Evolutionary conservation across 1,140 invertebrate genomes (phyloP).

Genomic region (Eulimnadia texana): DNA sequence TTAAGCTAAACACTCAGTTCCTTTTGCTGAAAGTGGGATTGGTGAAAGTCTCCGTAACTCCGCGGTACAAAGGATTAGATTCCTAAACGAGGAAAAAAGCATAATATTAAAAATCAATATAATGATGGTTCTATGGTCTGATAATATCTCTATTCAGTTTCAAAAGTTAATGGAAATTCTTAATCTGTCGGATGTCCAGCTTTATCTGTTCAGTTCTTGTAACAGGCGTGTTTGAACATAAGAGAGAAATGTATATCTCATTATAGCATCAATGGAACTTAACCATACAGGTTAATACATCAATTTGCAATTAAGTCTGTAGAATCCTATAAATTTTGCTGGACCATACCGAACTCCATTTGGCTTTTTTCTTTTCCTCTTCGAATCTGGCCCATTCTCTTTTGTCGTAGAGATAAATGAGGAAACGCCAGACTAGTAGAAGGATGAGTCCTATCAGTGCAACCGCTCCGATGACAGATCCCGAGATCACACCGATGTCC

Average conservation of each 20-base stretch:
- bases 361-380: conserved; percentile 5
- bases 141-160: no score
- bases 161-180: no score
- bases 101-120: neutral
- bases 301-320: no score
- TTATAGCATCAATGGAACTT: no score
- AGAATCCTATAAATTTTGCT: no score
- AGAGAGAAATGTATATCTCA: no score
- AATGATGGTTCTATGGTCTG: no score
- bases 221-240: no score
- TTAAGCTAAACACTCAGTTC: no score
- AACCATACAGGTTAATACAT: no score
- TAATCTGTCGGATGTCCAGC: no score
- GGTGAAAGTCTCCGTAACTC: neutral
- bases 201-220: no score
- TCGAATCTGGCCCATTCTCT: conserved; percentile 11
- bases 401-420: conserved; percentile 9
- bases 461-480: conserved; percentile 6
- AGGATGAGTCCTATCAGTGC: conserved; percentile 4
- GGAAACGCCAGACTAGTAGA: conserved; percentile 6
- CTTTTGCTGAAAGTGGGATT: neutral
- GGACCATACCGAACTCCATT: conserved; percentile 6
- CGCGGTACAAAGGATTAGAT: neutral
- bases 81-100: neutral
- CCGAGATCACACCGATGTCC: neutral